Evolutionary conservation across 2,113 vertebrate species (phyloP), one percentile per base, ranked within the genome.

Genomic region (Meleagris gallopavo): DNA sequence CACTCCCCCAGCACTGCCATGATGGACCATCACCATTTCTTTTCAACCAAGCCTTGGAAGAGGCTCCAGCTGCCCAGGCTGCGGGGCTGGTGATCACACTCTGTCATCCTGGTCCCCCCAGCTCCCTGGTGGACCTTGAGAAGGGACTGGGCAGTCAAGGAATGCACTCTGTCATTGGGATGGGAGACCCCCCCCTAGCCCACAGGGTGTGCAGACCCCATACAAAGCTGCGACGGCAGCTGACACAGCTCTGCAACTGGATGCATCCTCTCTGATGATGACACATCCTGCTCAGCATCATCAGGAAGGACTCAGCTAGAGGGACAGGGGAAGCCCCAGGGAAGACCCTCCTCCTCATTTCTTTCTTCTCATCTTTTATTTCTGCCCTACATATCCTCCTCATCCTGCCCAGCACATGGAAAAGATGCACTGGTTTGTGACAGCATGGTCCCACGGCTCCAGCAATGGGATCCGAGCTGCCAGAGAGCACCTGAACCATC

Each of bases 41-140:
- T 73, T 74, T 74, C 66, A 89, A 74, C 0, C 24, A 46, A 13
- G 19, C 69, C 46, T 82, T 2, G 3, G 43, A 67, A 84, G 64
- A 9, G 18, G 12, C 18, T 86, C 32, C 57, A 60, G 22, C 7
- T 65, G 5, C 34, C 8, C 41, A 64, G n/a, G 65, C 27, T 81
- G 70, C 7, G 2, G 2, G 25, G 14, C 14, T 57, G 30, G 27
- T 9, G 11, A 82, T 22, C 29, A 14, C 1, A 1, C 0, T 3
- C 43, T 13, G 27, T 83, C 32, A 25, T 43, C 41, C 11, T 0
- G 0, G 16, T 58, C 11, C 36, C 36, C 36, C 20, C 32, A 58
- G 6, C 30, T 76, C 72, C 41, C 38, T 34, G 36, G 9, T 70
- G 41, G 36, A 76, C 29, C 38, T 20, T 40, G 72, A 25, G 54